A percentile compares a stretch with the other conserved stretches of the same genome.
These are phyloP conservation scores for Rhadina sibilatrix DNA, from an alignment of 2,113 vertebrate genomes.

Conservation along the genomic window DNA sequence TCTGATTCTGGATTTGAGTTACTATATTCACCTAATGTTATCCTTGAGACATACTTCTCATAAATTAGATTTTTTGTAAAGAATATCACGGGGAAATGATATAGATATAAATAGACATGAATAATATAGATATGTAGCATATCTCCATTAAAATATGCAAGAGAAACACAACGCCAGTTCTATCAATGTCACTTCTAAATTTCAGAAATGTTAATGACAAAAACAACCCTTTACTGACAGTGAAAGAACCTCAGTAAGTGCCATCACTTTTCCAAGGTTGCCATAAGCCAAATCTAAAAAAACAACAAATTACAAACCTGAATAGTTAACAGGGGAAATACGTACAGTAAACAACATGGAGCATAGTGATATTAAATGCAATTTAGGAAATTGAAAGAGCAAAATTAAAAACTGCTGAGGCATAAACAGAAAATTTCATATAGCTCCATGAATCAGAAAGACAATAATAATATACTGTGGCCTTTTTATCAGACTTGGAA, in stretches of 20 bases:
- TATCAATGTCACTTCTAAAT: not conserved
- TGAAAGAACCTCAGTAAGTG: not conserved
- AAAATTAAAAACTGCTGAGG: constrained; percentile 72
- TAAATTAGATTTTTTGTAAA: not conserved
- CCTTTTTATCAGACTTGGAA: not conserved
- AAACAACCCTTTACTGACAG: not conserved
- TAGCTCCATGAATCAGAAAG: constrained; percentile 44
- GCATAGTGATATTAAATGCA: constrained; percentile 55
- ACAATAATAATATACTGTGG: not conserved
- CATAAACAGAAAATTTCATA: constrained; percentile 61
- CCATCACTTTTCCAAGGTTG: not conserved
- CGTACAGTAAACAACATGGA: constrained; percentile 44
- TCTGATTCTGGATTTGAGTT: not conserved
- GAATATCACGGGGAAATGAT: not conserved
- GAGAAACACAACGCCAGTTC: not conserved
- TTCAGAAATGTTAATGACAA: not conserved
- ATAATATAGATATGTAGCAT: not conserved
- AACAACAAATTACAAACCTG: not conserved
- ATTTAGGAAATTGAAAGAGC: constrained; percentile 61
- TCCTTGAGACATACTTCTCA: not conserved
- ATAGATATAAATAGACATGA: no score
- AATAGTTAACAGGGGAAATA: constrained; percentile 28
- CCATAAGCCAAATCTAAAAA: not conserved
- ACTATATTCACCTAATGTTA: not conserved
- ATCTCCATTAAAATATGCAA: not conserved